A percentile compares a stretch with the other conserved stretches of the same genome.
Conservation (phyloP, 2,888 invertebrate species). For the Diachrysia chrysitis region DNA sequence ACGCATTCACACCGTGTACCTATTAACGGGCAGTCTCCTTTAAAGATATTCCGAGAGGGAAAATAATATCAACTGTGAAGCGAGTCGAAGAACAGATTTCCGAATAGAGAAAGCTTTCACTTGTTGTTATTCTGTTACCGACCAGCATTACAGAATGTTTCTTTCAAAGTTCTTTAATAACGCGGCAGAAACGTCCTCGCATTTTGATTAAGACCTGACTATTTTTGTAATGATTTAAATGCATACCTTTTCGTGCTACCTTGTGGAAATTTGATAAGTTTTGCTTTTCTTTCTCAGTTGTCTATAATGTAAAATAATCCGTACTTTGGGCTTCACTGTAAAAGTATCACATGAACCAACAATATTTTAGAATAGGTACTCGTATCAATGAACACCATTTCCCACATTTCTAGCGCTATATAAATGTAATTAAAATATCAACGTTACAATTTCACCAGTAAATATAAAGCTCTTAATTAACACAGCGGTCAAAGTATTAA, state of each 20-base stretch:
- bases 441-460: slow-evolving; percentile 71
- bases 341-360: slow-evolving; percentile 46
- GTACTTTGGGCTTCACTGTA: slow-evolving; percentile 29
- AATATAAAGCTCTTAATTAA: slow-evolving; percentile 85
- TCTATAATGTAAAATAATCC: background rate
- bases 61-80: slow-evolving; percentile 61
- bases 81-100: slow-evolving; percentile 63
- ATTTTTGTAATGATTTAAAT: slow-evolving; percentile 39
- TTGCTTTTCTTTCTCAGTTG: slow-evolving; percentile 10
- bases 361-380: background rate
- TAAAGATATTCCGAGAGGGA: slow-evolving; percentile 60
- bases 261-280: slow-evolving; percentile 37
- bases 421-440: slow-evolving; percentile 71
- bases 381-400: slow-evolving; percentile 50
- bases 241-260: slow-evolving; percentile 38
- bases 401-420: slow-evolving; percentile 43
- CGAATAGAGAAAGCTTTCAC: slow-evolving; percentile 60
- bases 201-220: slow-evolving; percentile 34
- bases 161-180: slow-evolving; percentile 44
- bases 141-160: slow-evolving; percentile 47
- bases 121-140: slow-evolving; percentile 57
- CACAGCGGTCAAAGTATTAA: slow-evolving; percentile 87
- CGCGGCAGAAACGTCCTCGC: slow-evolving; percentile 26
- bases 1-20: slow-evolving; percentile 75
- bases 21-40: slow-evolving; percentile 71